Conservation (phyloP, 2,113 vertebrate genomes). For the Indri indri region DNA sequence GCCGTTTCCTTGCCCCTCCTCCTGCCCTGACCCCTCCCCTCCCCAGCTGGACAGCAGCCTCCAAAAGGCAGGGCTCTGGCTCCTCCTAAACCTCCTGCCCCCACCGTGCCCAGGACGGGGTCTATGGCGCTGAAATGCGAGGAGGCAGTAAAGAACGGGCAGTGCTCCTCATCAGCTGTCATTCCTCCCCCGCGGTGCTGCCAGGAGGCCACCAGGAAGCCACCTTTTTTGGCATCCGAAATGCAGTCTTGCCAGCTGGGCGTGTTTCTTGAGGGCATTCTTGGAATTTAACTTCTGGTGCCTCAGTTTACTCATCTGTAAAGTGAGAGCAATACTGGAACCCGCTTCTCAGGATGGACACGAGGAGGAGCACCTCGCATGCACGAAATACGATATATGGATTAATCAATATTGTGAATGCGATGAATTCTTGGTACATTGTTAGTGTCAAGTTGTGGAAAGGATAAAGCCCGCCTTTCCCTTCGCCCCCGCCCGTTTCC, state of each 20-base stretch:
- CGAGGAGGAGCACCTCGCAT: not conserved
- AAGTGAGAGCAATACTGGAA: not conserved
- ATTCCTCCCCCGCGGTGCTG: not conserved
- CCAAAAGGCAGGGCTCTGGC: not conserved
- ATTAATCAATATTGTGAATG: not conserved
- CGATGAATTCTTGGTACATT: fast-evolving
- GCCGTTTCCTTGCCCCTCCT: not conserved
- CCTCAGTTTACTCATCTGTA: not conserved
- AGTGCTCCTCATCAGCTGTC: fast-evolving
- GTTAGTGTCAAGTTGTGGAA: not conserved
- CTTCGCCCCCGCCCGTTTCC: not conserved
- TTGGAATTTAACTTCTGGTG: no score
- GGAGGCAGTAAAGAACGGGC: no score
- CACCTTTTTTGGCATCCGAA: not conserved
- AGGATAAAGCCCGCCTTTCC: not conserved
- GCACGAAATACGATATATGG: fast-evolving
- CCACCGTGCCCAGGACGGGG: fast-evolving
- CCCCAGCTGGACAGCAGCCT: not conserved
- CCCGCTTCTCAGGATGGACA: fast-evolving
- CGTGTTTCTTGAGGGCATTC: fast-evolving
- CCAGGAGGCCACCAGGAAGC: not conserved
- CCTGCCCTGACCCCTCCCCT: not conserved
- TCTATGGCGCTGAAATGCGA: no score
- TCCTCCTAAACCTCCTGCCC: not conserved
- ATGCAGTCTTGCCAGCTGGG: not conserved